Percentiles rank a stretch among this genome's conserved stretches.
Evolutionary conservation across 2,797 vertebrate genomes (phyloP).

Genomic region (Eremophila alpestris): DNA sequence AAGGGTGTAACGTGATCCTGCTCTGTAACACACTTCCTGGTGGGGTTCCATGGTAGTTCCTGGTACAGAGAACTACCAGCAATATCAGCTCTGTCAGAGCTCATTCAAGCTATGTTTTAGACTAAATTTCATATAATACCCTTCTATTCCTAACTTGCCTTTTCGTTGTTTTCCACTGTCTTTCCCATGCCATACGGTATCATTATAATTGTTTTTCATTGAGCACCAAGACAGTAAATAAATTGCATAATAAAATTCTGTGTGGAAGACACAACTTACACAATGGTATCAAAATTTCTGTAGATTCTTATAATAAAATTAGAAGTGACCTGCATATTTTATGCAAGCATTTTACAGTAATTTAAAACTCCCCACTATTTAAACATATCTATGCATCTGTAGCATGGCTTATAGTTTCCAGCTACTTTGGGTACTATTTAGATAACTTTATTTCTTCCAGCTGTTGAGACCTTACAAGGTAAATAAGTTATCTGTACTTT

Average conservation of each 20-base stretch:
- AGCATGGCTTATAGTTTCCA: neutral
- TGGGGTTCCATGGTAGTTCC: slow-evolving; percentile 77
- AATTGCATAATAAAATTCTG: neutral
- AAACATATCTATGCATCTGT: neutral
- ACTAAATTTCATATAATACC: slow-evolving; percentile 54
- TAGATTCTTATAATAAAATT: neutral
- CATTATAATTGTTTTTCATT: neutral
- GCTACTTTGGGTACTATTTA: slow-evolving; percentile 7
- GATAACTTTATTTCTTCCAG: slow-evolving; percentile 44
- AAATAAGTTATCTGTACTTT: slow-evolving; percentile 46
- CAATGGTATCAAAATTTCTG: neutral
- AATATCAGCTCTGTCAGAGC: slow-evolving; percentile 57
- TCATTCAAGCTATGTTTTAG: slow-evolving; percentile 75
- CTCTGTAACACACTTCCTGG: slow-evolving; percentile 75
- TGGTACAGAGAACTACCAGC: slow-evolving; percentile 77
- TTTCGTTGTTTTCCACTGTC: slow-evolving; percentile 32
- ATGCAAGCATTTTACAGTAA: neutral
- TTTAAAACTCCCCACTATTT: neutral
- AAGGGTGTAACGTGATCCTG: slow-evolving; percentile 77
- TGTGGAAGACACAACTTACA: neutral
- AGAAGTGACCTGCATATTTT: neutral
- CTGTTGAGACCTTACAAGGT: slow-evolving; percentile 10
- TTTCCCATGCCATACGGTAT: neutral
- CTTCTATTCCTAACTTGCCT: slow-evolving; percentile 41
- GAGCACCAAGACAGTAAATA: neutral